phyloP scores from a whole-genome alignment of 2,797 vertebrate genomes.

The Microhierax caerulescens region DNA sequence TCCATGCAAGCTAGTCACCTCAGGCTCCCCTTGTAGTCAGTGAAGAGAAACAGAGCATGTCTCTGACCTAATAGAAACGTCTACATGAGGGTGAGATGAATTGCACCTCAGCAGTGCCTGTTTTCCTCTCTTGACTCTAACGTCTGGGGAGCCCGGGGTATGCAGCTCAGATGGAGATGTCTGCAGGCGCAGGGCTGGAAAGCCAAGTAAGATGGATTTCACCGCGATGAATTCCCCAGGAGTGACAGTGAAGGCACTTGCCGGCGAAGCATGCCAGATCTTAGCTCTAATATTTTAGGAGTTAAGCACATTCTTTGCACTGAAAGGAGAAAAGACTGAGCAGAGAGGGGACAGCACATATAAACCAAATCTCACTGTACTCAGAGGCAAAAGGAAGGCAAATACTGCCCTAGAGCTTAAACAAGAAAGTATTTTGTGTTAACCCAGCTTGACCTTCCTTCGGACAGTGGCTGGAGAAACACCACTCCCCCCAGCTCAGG shows the following conservation, averaged over 20 bases:
- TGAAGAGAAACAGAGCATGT: slow-evolving; percentile 56
- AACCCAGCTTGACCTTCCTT: neutral
- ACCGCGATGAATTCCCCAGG: neutral
- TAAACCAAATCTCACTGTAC: neutral
- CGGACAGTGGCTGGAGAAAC: neutral
- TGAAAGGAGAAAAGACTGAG: neutral
- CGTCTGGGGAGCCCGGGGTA: neutral
- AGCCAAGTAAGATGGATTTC: neutral
- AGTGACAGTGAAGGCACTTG: neutral
- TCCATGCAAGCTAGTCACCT: neutral
- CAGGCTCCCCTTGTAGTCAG: slow-evolving; percentile 3
- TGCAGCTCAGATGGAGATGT: neutral
- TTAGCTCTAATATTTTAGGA: neutral
- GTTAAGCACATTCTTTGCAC: neutral
- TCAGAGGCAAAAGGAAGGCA: neutral
- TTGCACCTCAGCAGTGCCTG: neutral
- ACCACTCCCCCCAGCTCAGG: neutral
- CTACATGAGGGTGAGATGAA: slow-evolving; percentile 11
- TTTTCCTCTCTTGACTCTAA: slow-evolving; percentile 19
- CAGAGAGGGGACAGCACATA: neutral
- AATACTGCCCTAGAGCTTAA: neutral
- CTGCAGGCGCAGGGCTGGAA: neutral
- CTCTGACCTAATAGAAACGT: slow-evolving; percentile 42
- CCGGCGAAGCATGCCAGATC: neutral
- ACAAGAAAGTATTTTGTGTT: neutral